Evolutionary conservation across 2,113 vertebrate species (phyloP).

Genomic region (Podilymbus podiceps): DNA sequence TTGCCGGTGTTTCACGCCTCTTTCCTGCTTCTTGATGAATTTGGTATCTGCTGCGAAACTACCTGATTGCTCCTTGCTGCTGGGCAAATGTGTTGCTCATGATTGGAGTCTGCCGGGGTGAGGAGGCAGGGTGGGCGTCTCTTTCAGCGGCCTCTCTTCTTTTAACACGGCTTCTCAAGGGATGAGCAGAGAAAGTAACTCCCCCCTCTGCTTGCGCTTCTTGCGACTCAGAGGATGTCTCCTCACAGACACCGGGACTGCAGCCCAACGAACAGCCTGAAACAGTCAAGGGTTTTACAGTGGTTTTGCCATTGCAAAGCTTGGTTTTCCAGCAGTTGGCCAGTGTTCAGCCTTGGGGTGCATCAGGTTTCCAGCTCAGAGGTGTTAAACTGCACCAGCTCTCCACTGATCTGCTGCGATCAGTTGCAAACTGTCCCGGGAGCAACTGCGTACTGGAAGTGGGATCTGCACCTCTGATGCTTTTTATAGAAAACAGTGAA

Average conservation of each 20-base stretch:
- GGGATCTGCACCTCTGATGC: background rate
- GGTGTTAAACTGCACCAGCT: background rate
- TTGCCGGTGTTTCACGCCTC: background rate
- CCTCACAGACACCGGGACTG: background rate
- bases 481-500: background rate
- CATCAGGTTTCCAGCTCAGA: background rate
- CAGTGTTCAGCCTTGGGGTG: background rate
- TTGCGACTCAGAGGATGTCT: accelerated
- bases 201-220: background rate
- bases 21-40: background rate
- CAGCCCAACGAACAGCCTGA: background rate
- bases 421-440: background rate
- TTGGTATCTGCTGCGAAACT: accelerated
- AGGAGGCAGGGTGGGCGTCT: background rate
- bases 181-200: background rate
- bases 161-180: background rate
- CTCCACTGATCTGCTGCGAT: background rate
- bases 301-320: background rate
- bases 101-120: accelerated
- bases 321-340: background rate
- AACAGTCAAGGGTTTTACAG: too few relatives aligned
- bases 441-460: background rate
- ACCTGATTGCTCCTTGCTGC: accelerated
- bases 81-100: accelerated
- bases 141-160: too few relatives aligned